Percentiles rank a stretch among this genome's conserved stretches.
These are phyloP conservation scores for Lota lota DNA, from an alignment of 2,113 vertebrate species.

Conservation along the genomic window DNA sequence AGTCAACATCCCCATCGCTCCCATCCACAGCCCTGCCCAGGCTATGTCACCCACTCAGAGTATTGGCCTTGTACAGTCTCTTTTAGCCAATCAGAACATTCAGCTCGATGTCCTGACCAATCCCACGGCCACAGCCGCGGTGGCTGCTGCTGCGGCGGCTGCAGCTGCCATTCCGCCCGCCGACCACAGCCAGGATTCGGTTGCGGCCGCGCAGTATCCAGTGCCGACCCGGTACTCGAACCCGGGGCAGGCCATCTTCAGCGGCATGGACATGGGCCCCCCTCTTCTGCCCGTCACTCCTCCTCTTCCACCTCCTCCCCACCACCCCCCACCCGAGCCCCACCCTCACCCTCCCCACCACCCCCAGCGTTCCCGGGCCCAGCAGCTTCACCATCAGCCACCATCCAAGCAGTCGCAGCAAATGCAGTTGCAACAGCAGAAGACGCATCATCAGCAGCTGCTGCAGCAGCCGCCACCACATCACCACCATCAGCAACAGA, in stretches of 20 bases:
- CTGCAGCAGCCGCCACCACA: slow-evolving; percentile 43
- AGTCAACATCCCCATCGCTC: slow-evolving; percentile 99
- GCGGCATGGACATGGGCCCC: slow-evolving; percentile 80
- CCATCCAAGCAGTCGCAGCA: slow-evolving; percentile 58
- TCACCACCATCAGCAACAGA: slow-evolving; percentile 35
- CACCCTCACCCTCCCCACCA: slow-evolving; percentile 34
- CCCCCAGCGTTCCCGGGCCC: slow-evolving; percentile 54
- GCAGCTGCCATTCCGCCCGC: slow-evolving; percentile 55
- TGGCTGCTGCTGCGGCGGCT: slow-evolving; percentile 39
- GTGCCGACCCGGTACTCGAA: slow-evolving; percentile 79
- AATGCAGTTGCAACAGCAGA: slow-evolving; percentile 53
- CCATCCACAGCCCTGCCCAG: slow-evolving; percentile 96
- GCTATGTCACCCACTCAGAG: slow-evolving; percentile 98
- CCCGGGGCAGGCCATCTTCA: slow-evolving; percentile 84
- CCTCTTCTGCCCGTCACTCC: slow-evolving; percentile 74
- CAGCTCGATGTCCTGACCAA: slow-evolving; percentile 92
- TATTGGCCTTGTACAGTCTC: slow-evolving; percentile 94
- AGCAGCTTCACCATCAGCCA: slow-evolving; percentile 62
- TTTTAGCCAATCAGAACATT: slow-evolving; percentile 98
- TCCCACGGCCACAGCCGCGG: slow-evolving; percentile 76
- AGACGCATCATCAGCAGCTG: slow-evolving; percentile 64
- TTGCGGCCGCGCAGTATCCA: slow-evolving; percentile 73
- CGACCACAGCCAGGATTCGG: slow-evolving; percentile 70
- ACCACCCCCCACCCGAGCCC: slow-evolving; percentile 70
- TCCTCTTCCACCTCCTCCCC: slow-evolving; percentile 74